These are phyloP conservation scores for Megatriorchis doriae DNA, from an alignment of 2,113 vertebrate species.

Conservation along the genomic window DNA sequence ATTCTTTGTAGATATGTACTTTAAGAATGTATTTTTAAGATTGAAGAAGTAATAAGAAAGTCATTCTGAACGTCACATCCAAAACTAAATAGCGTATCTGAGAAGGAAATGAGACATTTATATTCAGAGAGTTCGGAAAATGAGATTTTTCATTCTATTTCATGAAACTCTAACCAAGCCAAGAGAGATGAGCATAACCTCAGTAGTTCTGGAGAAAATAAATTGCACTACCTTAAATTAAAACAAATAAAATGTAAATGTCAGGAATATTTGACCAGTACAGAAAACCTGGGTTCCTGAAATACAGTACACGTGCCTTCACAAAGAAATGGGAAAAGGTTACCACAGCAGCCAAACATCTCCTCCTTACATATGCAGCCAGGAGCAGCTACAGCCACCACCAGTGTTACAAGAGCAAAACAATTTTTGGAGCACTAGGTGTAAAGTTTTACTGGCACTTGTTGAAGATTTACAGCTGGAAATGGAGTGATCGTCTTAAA, in stretches of 20 bases:
- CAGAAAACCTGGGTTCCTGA: not conserved
- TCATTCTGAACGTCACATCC: not conserved
- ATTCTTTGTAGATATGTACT: not conserved
- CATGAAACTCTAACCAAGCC: not conserved
- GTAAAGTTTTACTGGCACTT: not conserved
- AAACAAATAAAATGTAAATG: not conserved
- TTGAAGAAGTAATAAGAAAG: not conserved
- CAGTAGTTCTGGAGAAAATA: not conserved
- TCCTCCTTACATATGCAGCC: not conserved
- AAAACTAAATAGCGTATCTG: not conserved
- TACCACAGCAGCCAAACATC: not conserved
- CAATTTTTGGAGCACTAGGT: not conserved
- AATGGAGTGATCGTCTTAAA: not conserved
- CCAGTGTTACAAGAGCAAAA: not conserved
- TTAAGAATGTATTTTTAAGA: not conserved
- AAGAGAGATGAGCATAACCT: not conserved
- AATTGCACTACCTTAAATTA: not conserved
- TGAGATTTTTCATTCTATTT: not conserved
- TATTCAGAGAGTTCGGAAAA: not conserved
- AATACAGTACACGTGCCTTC: not conserved
- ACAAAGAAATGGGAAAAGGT: not conserved
- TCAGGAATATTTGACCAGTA: not conserved
- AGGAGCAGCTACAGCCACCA: not conserved
- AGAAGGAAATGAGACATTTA: not conserved
- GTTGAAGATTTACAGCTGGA: not conserved